phyloP scores from a whole-genome alignment of 1,140 invertebrate species.

The Procambarus virginalis region DNA sequence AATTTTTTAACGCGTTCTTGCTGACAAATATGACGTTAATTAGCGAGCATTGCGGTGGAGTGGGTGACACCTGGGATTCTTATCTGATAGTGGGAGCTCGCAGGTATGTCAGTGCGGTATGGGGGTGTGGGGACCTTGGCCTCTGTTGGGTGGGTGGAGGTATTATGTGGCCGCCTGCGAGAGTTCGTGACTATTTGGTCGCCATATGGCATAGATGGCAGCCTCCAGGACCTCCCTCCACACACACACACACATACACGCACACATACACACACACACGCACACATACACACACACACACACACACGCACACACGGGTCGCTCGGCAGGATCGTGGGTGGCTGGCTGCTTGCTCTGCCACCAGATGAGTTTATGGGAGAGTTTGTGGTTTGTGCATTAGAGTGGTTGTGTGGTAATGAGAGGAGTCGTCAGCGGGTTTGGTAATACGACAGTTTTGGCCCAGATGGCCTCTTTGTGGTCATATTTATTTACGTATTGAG shows the following conservation, averaged over 20 bases:
- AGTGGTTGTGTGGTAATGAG: background rate
- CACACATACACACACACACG: background rate
- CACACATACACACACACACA: background rate
- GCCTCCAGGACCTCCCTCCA: too few species aligned
- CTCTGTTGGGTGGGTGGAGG: background rate
- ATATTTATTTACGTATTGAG: background rate
- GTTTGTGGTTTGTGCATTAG: background rate
- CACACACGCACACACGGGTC: too few species aligned
- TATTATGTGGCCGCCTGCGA: background rate
- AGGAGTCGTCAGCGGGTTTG: background rate
- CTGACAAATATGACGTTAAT: background rate
- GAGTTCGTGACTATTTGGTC: constrained; percentile 25
- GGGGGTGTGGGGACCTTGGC: constrained; percentile 14
- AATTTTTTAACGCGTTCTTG: too few species aligned
- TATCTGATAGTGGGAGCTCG: background rate
- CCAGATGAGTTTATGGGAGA: background rate
- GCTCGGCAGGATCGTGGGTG: background rate
- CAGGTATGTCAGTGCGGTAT: constrained; percentile 7
- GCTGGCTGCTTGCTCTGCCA: background rate
- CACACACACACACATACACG: too few species aligned
- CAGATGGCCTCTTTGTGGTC: background rate
- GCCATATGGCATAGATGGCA: constrained; percentile 42
- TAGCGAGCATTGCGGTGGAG: background rate
- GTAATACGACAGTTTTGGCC: background rate
- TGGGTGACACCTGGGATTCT: background rate